phyloP scores from a whole-genome alignment of 2,797 vertebrate species.

The Poeciliopsis gracilis region DNA sequence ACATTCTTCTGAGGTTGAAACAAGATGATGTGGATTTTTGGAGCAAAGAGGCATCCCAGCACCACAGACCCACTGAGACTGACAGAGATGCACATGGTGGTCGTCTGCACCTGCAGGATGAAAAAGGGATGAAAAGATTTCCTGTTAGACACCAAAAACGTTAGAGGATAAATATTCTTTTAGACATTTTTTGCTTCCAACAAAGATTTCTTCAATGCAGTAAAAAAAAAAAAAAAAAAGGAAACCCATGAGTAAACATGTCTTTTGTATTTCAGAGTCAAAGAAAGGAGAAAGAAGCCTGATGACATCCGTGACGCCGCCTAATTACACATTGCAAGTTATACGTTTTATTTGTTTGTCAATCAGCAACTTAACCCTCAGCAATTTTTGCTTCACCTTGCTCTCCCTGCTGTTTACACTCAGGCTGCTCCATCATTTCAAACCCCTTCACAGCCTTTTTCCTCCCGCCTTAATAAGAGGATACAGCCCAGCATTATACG shows the following conservation, averaged over 20 bases:
- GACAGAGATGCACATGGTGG: conserved; percentile 98
- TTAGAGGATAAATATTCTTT: neutral
- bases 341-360: conserved; percentile 63
- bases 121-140: conserved; percentile 17
- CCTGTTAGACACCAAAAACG: neutral
- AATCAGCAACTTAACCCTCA: conserved; percentile 45
- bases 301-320: conserved; percentile 4
- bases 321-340: conserved; percentile 52
- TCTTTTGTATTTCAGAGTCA: conserved; percentile 26
- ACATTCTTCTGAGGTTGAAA: conserved; percentile 99
- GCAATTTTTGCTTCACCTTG: conserved; percentile 16
- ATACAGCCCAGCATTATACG: conserved; percentile 6
- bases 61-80: conserved; percentile 98
- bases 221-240: neutral
- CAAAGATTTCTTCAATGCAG: conserved; percentile 8
- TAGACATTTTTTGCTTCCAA: neutral
- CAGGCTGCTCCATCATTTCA: conserved; percentile 44
- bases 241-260: conserved; percentile 8
- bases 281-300: conserved; percentile 35
- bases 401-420: conserved; percentile 42
- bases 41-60: conserved; percentile 96
- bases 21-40: conserved; percentile 97
- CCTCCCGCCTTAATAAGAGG: conserved; percentile 24
- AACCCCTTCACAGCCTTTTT: conserved; percentile 18
- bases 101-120: conserved; percentile 91